These are phyloP conservation scores for Julus scanicus DNA, from an alignment of 2,888 invertebrate species.

Conservation along the genomic window DNA sequence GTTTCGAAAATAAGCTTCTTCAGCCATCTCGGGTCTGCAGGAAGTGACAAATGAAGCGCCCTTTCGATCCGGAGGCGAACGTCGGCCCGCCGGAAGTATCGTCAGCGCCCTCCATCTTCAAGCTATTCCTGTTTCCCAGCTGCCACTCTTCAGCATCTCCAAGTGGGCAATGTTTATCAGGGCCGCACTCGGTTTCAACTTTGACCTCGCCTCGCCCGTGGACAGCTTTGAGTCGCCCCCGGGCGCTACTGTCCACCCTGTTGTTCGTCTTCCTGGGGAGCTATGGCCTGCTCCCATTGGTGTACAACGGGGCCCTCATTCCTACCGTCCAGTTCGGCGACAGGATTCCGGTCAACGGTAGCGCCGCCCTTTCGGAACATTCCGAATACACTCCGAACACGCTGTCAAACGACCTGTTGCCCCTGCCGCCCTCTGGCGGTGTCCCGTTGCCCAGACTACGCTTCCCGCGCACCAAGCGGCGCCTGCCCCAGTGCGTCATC, in stretches of 20 bases:
- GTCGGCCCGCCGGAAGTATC: not conserved
- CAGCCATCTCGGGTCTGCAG: not conserved
- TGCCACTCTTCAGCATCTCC: not conserved
- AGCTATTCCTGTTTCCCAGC: not conserved
- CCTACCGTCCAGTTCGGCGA: not conserved
- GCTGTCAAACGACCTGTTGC: not conserved
- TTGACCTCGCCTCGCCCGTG: not conserved
- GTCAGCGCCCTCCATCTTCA: conserved; percentile 16
- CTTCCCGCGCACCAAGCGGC: conserved; percentile 57
- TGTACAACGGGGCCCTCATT: not conserved
- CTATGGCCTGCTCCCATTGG: conserved; percentile 47
- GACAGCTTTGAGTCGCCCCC: not conserved
- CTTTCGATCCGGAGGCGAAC: not conserved
- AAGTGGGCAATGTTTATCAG: not conserved
- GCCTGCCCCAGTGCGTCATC: conserved; percentile 85
- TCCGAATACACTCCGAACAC: not conserved
- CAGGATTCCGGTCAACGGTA: not conserved
- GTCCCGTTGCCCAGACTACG: conserved; percentile 48
- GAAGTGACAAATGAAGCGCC: conserved; percentile 3
- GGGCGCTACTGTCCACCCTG: conserved; percentile 40
- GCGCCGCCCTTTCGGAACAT: not conserved
- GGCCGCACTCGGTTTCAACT: not conserved
- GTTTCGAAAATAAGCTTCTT: not conserved
- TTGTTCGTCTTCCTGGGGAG: conserved; percentile 54
- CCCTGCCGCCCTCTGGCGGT: not conserved